Percentiles rank a stretch among this genome's conserved stretches.
Evolutionary conservation across 2,797 vertebrate genomes (phyloP).

Genomic region (Darevskia nairensis): DNA sequence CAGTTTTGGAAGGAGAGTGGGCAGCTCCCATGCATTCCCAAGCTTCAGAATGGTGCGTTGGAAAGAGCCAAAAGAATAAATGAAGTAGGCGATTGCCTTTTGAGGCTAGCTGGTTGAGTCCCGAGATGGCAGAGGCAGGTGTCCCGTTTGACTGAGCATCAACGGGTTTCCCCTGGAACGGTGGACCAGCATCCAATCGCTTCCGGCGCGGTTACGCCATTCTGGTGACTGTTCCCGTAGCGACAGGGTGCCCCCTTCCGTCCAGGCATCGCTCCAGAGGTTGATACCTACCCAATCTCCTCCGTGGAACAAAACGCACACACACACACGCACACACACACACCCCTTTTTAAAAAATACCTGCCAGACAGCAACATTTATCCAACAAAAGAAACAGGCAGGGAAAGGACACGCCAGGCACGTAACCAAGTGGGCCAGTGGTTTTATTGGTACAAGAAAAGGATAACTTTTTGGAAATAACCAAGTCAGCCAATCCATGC

Average conservation of each 20-base stretch:
- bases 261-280: background rate
- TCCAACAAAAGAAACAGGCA: background rate
- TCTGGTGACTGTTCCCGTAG: background rate
- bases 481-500: slow-evolving; percentile 39
- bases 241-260: background rate
- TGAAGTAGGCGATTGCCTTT: background rate
- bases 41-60: background rate
- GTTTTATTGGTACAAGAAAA: slow-evolving; percentile 63
- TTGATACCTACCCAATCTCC: background rate
- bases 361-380: background rate
- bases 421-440: slow-evolving; percentile 13
- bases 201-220: background rate
- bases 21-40: background rate
- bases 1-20: background rate
- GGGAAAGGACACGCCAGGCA: slow-evolving; percentile 17
- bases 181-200: background rate
- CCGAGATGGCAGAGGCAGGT: no score
- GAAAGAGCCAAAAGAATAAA: background rate
- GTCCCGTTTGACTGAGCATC: background rate
- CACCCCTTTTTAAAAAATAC: no score
- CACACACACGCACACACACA: background rate
- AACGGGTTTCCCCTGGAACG: background rate
- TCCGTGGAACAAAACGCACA: background rate
- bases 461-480: background rate
- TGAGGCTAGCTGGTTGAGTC: background rate